Evolutionary conservation across 1,140 invertebrate genomes (phyloP).

Genomic region (Ceratoteleas bidentatus): DNA sequence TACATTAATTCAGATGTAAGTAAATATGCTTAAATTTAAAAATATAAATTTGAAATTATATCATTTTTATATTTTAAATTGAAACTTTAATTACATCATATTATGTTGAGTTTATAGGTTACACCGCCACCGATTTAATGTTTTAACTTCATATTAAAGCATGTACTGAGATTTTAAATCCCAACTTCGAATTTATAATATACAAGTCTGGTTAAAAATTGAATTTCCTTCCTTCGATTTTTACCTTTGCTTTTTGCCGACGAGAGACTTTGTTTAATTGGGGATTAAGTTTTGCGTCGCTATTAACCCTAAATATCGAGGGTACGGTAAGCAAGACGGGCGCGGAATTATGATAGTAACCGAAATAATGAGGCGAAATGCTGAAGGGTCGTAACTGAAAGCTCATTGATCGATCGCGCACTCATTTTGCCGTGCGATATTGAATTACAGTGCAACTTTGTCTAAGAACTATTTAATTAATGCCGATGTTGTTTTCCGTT

Average conservation of each 20-base stretch:
- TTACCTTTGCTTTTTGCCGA: slow-evolving; percentile 26
- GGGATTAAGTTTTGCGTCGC: slow-evolving; percentile 33
- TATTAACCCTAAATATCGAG: slow-evolving; percentile 26
- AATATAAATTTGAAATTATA: no score
- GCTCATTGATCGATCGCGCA: slow-evolving; percentile 17
- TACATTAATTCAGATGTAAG: no score
- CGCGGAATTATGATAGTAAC: slow-evolving; percentile 46
- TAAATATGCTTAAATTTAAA: no score
- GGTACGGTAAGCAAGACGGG: slow-evolving; percentile 45
- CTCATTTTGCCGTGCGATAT: slow-evolving; percentile 31
- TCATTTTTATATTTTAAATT: no score
- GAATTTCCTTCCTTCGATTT: no score
- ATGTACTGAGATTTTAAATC: no score
- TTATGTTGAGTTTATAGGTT: no score
- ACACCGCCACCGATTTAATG: no score
- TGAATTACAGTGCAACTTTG: slow-evolving; percentile 42
- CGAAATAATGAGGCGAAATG: slow-evolving; percentile 51
- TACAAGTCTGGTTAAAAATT: no score
- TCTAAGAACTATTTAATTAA: slow-evolving; percentile 54
- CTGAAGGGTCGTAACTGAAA: slow-evolving; percentile 34
- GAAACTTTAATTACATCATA: no score
- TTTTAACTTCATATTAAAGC: no score
- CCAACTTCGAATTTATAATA: no score
- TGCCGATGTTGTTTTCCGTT: slow-evolving; percentile 26
- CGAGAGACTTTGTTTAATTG: slow-evolving; percentile 42